phyloP scores from a whole-genome alignment of 2,113 vertebrate species.

The Mesembrinibis cayennensis region DNA sequence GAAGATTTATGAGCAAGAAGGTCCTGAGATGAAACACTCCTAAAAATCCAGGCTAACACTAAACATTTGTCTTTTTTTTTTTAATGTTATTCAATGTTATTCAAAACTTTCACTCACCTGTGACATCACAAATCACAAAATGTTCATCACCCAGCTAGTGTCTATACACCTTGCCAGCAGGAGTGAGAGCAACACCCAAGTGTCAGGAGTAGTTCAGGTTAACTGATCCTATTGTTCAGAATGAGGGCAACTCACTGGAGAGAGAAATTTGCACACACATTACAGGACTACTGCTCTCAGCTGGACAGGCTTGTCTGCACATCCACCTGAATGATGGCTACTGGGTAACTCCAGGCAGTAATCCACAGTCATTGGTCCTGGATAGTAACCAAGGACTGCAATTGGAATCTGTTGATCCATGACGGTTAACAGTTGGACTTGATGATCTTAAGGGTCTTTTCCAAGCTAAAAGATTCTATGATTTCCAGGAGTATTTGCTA shows the following conservation, averaged over 20 bases:
- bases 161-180: background rate
- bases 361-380: background rate
- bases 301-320: background rate
- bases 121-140: background rate
- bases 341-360: background rate
- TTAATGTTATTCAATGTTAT: background rate
- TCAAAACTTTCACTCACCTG: background rate
- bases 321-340: background rate
- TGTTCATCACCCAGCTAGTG: background rate
- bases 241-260: background rate
- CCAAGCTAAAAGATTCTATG: background rate
- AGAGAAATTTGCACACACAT: background rate
- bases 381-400: background rate
- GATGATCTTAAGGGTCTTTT: background rate
- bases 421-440: rapidly evolving
- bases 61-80: background rate
- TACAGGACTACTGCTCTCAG: background rate
- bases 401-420: background rate
- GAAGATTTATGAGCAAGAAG: background rate
- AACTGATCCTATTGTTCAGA: background rate
- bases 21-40: background rate
- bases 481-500: background rate
- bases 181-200: background rate
- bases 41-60: background rate
- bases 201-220: background rate